Evolutionary conservation across 1,140 invertebrate genomes (phyloP).

Genomic region (Tyrophagus putrescentiae): DNA sequence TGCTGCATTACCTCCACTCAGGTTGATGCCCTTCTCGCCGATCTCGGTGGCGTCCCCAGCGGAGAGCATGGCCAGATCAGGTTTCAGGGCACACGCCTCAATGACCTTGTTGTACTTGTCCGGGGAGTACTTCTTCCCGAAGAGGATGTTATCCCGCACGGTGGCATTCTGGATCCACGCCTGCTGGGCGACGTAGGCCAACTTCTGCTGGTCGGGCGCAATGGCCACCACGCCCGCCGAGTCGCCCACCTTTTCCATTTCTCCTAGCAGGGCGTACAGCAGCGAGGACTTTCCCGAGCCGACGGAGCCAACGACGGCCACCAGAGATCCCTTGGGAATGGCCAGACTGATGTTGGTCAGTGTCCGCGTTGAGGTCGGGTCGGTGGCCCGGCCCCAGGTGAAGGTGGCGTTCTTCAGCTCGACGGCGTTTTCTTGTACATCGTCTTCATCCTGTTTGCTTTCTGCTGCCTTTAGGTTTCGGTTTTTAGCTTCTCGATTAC

Average conservation of each 20-base stretch:
- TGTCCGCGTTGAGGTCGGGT: too few species aligned
- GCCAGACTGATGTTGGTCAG: constrained; percentile 26
- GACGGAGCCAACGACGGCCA: constrained; percentile 39
- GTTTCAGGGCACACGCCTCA: constrained; percentile 17
- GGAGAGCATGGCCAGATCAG: constrained; percentile 26
- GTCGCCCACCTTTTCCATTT: constrained; percentile 32
- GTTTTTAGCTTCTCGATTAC: too few species aligned
- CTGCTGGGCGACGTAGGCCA: constrained; percentile 37
- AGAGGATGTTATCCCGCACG: constrained; percentile 35
- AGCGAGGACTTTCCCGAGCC: constrained; percentile 39
- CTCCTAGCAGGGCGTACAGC: constrained; percentile 38
- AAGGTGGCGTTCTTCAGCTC: constrained; percentile 36
- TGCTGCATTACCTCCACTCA: constrained; percentile 30
- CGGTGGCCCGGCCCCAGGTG: constrained; percentile 34
- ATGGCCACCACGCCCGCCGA: constrained; percentile 26
- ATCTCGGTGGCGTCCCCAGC: constrained; percentile 33
- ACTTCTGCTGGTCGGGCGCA: constrained; percentile 26
- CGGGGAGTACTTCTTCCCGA: constrained; percentile 30
- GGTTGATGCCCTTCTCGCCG: constrained; percentile 30
- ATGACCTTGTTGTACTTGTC: constrained; percentile 25
- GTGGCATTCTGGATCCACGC: constrained; percentile 38
- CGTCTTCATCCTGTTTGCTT: too few species aligned
- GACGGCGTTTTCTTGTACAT: too few species aligned
- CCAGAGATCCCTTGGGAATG: constrained; percentile 27
- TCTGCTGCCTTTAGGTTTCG: too few species aligned